Conservation (phyloP, 2,797 vertebrate species). For the Rhinella marina region DNA sequence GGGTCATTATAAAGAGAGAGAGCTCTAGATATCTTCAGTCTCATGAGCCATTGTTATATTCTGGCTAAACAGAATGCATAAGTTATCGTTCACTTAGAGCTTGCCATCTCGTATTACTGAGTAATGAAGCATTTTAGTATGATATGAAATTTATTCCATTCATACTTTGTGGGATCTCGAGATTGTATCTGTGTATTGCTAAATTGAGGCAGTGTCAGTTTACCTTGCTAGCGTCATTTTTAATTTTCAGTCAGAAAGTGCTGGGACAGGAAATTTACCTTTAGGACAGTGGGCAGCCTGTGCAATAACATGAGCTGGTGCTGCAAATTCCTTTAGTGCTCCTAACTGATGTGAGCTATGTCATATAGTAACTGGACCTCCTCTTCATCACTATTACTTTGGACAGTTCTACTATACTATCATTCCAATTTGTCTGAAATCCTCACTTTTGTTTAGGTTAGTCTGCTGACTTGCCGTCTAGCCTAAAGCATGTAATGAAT, state of each 20-base stretch:
- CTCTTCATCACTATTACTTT: slow-evolving; percentile 36
- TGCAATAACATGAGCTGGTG: slow-evolving; percentile 11
- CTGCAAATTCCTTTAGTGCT: neutral
- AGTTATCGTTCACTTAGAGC: neutral
- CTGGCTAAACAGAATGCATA: neutral
- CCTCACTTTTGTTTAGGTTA: neutral
- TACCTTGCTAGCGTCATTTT: neutral
- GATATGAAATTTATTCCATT: neutral
- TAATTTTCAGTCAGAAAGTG: neutral
- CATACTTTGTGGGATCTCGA: neutral
- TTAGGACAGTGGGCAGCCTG: neutral
- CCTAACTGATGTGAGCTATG: slow-evolving; percentile 7
- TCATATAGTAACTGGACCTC: slow-evolving; percentile 22
- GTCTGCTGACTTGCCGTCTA: slow-evolving; percentile 14
- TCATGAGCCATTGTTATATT: neutral
- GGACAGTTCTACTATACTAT: slow-evolving; percentile 28
- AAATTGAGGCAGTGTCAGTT: neutral
- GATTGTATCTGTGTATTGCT: slow-evolving; percentile 11
- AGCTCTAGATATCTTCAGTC: neutral
- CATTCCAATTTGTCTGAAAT: slow-evolving; percentile 33
- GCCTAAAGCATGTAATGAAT: slow-evolving; percentile 29
- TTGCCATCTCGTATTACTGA: neutral
- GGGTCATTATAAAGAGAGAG: neutral
- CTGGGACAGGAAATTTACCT: slow-evolving; percentile 7
- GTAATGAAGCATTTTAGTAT: neutral